Conservation (phyloP, 2,113 vertebrate species). For the Scatophagus argus region DNA sequence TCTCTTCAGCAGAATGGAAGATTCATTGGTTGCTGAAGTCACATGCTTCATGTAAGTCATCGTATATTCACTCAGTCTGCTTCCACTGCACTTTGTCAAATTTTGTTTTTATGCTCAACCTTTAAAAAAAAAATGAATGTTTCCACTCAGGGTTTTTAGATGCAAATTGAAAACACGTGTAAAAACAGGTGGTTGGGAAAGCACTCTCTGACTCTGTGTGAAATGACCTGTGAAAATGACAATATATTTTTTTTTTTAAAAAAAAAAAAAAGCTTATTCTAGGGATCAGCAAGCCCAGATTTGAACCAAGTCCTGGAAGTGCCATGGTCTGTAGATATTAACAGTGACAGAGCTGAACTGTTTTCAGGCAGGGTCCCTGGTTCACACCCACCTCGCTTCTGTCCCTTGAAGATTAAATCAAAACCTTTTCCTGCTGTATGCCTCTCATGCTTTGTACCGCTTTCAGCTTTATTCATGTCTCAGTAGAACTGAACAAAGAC, state of each 20-base stretch:
- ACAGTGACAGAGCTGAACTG: neutral
- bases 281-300: neutral
- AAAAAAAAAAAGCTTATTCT: neutral
- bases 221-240: neutral
- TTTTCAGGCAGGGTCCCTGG: neutral
- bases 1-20: neutral
- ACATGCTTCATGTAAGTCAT: neutral
- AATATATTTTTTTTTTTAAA: too few species aligned
- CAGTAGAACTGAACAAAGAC: slow-evolving; percentile 31
- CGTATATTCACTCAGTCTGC: neutral
- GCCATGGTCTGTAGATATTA: neutral
- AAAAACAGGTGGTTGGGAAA: neutral
- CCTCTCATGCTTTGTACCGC: slow-evolving; percentile 19
- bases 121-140: too few species aligned
- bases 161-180: neutral
- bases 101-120: neutral
- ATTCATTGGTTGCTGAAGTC: neutral
- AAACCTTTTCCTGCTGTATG: slow-evolving; percentile 4
- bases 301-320: neutral
- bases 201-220: neutral
- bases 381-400: neutral
- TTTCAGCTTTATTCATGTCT: slow-evolving; percentile 30
- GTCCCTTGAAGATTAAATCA: slow-evolving; percentile 28
- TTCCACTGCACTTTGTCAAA: neutral
- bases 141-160: neutral